Percentiles rank a stretch among this genome's conserved stretches.
phyloP scores from a whole-genome alignment of 2,797 vertebrate genomes.

The Coilia nasus region DNA sequence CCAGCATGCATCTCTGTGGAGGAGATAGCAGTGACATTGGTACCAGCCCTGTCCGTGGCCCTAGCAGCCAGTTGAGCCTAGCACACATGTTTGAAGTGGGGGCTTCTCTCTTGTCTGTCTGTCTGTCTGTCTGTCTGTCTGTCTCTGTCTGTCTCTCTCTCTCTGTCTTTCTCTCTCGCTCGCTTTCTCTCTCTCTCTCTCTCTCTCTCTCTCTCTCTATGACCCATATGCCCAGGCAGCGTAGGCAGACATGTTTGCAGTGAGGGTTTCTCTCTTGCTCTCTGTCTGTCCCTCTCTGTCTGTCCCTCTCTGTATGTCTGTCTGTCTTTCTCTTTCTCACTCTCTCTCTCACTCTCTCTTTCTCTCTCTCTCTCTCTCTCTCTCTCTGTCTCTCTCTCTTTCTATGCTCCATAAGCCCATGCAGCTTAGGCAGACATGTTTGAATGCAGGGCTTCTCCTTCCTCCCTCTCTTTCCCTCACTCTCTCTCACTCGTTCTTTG shows the following conservation, averaged over 20 bases:
- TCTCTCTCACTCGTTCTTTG: neutral
- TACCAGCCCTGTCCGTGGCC: conserved; percentile 15
- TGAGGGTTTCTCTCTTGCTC: neutral
- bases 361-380: too few species aligned
- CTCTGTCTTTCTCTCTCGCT: neutral
- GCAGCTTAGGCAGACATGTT: neutral
- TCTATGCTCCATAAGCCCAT: neutral
- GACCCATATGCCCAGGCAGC: neutral
- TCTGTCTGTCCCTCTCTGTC: neutral
- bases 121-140: neutral
- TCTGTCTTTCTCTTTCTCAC: conserved; percentile 22
- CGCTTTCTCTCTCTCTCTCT: neutral
- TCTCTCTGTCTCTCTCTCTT: neutral
- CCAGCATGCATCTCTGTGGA: conserved; percentile 6
- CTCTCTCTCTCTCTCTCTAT: neutral
- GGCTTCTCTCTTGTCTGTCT: conserved; percentile 20
- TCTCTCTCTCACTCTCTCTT: neutral
- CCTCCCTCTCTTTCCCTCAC: neutral
- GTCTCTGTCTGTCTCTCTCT: conserved; percentile 23
- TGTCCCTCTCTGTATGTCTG: neutral
- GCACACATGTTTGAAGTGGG: conserved; percentile 14
- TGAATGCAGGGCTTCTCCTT: neutral
- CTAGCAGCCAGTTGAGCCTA: neutral
- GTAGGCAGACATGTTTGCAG: neutral
- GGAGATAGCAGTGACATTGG: conserved; percentile 22